Percentiles rank a stretch among this genome's conserved stretches.
Conservation (phyloP, 2,113 vertebrate genomes). For the Apeltes quadracus region DNA sequence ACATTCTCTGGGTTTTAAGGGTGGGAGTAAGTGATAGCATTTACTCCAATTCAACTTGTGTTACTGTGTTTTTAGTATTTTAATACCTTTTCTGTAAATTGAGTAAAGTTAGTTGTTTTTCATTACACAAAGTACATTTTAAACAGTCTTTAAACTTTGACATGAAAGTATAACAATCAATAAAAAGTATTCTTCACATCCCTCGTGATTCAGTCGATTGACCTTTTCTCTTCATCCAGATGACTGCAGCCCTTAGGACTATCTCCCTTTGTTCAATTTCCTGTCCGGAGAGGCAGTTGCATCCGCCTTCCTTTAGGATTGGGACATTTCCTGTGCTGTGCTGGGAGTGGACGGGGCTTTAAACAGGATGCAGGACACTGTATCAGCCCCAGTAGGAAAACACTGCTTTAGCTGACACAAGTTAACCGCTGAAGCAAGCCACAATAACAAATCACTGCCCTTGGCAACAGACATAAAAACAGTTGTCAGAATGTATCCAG, state of each 20-base stretch:
- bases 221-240: slow-evolving; percentile 45
- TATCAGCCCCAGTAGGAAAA: slow-evolving; percentile 42
- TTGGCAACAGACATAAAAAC: neutral
- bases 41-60: neutral
- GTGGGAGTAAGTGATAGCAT: neutral
- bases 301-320: slow-evolving; percentile 74
- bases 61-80: neutral
- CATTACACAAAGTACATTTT: neutral
- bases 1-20: slow-evolving; percentile 6
- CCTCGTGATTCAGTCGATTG: neutral
- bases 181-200: neutral
- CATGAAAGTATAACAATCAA: neutral
- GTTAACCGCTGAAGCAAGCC: slow-evolving; percentile 13
- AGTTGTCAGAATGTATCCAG: neutral
- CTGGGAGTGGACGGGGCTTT: slow-evolving; percentile 13
- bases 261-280: slow-evolving; percentile 72
- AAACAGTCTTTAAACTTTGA: neutral
- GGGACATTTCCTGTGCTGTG: slow-evolving; percentile 67
- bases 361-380: slow-evolving; percentile 61
- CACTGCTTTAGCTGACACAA: slow-evolving; percentile 26
- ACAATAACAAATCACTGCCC: neutral
- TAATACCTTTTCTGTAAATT: neutral
- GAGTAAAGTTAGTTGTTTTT: neutral
- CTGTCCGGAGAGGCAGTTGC: slow-evolving; percentile 65
- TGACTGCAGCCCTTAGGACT: slow-evolving; percentile 36